These are phyloP conservation scores for Lithophane leautieri DNA, from an alignment of 2,888 invertebrate species.

Conservation along the genomic window DNA sequence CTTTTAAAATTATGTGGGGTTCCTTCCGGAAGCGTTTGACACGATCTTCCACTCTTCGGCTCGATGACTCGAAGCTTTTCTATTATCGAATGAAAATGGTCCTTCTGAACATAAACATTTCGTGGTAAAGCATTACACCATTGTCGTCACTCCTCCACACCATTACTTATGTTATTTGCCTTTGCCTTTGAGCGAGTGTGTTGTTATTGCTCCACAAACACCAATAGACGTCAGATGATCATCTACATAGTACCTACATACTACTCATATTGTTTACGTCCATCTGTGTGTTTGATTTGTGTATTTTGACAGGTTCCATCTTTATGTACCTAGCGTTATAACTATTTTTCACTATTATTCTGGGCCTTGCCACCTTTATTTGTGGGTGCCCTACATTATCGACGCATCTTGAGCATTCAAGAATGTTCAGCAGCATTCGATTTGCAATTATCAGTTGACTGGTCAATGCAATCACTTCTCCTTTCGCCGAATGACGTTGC, in stretches of 20 bases:
- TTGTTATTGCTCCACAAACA: conserved; percentile 42
- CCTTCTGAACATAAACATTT: conserved; percentile 19
- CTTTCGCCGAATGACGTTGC: no score
- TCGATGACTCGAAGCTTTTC: not conserved
- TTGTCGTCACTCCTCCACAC: conserved; percentile 21
- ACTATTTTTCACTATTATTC: not conserved
- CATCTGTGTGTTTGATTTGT: conserved; percentile 40
- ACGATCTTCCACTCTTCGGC: not conserved
- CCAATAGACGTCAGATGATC: conserved; percentile 18
- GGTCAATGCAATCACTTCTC: not conserved
- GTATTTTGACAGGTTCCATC: not conserved
- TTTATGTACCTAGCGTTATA: no score
- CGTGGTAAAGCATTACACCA: conserved; percentile 5
- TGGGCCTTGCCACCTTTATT: not conserved
- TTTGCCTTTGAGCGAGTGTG: conserved; percentile 39
- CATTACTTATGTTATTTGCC: conserved; percentile 22
- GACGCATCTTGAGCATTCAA: not conserved
- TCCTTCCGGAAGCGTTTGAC: not conserved
- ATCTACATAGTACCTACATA: not conserved
- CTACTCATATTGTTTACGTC: conserved; percentile 17
- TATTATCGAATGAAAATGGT: not conserved
- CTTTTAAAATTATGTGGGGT: not conserved
- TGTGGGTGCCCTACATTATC: not conserved
- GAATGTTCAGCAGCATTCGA: not conserved
- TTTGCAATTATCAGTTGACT: not conserved